Conservation (phyloP, 2,797 vertebrate genomes). For the Pempheris klunzingeri region DNA sequence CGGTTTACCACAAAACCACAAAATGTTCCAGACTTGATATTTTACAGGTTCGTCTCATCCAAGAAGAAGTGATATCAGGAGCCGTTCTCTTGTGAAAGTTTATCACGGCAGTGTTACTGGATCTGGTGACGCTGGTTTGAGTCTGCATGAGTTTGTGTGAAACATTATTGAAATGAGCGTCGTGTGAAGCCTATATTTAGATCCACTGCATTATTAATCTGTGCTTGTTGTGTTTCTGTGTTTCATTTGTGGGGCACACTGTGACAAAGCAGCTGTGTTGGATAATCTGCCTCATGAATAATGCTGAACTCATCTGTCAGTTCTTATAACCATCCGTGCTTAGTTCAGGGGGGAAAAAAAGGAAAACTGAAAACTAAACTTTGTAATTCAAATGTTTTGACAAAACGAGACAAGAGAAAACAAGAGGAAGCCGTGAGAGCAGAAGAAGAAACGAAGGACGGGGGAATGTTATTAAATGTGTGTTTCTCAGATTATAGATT, state of each 20-base stretch:
- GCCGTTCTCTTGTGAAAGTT: constrained; percentile 33
- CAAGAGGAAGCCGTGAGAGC: background rate
- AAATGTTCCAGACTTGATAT: background rate
- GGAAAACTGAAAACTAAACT: background rate
- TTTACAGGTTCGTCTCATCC: constrained; percentile 42
- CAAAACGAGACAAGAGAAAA: constrained; percentile 19
- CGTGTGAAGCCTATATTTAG: too few species aligned
- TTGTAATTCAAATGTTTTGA: background rate
- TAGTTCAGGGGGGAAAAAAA: background rate
- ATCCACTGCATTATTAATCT: background rate
- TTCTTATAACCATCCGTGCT: background rate
- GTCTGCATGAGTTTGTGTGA: constrained; percentile 1
- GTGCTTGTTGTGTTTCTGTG: background rate
- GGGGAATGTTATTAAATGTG: too few species aligned
- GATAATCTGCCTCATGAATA: background rate
- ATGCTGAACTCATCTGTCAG: background rate
- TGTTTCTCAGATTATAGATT: too few species aligned
- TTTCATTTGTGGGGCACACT: background rate
- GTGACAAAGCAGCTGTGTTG: background rate
- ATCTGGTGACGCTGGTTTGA: background rate
- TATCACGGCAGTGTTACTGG: constrained; percentile 15
- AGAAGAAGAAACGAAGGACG: background rate
- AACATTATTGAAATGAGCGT: too few species aligned
- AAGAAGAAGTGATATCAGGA: constrained; percentile 51
- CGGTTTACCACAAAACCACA: constrained; percentile 13